phyloP scores from a whole-genome alignment of 2,113 vertebrate species.

The Bostrychus sinensis region DNA sequence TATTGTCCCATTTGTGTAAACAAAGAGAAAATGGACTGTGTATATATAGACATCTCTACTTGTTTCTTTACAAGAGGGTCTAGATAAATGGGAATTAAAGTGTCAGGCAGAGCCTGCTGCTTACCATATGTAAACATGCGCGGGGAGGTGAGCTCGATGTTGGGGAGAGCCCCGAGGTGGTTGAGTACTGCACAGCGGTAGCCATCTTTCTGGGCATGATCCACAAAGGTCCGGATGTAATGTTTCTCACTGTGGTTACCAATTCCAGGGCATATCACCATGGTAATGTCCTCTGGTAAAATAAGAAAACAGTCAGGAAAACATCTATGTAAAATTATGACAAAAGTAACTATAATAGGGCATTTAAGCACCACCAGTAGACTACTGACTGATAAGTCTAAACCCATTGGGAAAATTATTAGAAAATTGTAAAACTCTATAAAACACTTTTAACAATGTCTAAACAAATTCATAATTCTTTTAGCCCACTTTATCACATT shows the following conservation, averaged over 20 bases:
- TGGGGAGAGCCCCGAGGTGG: conserved; percentile 94
- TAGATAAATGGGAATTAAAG: neutral
- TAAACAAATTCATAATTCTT: too few relatives aligned
- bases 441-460: too few relatives aligned
- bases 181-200: conserved; percentile 97
- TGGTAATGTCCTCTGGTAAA: conserved; percentile 91
- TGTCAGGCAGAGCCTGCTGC: neutral
- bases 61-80: too few relatives aligned
- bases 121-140: conserved; percentile 98
- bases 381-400: conserved; percentile 1
- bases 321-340: neutral
- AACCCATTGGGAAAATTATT: too few relatives aligned
- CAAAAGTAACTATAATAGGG: conserved; percentile 3
- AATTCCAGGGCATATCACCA: conserved; percentile 98
- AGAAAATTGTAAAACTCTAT: too few relatives aligned
- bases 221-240: conserved; percentile 97
- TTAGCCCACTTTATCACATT: too few relatives aligned
- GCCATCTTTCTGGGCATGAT: conserved; percentile 93
- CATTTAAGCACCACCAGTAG: conserved; percentile 13
- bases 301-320: conserved; percentile 12
- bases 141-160: conserved; percentile 95
- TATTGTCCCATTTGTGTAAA: too few relatives aligned
- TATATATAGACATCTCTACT: too few relatives aligned
- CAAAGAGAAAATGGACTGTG: too few relatives aligned
- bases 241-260: conserved; percentile 99